Base-by-base conservation (phyloP, 2,888 invertebrate genomes). In the Metallyticus violacea region DNA sequence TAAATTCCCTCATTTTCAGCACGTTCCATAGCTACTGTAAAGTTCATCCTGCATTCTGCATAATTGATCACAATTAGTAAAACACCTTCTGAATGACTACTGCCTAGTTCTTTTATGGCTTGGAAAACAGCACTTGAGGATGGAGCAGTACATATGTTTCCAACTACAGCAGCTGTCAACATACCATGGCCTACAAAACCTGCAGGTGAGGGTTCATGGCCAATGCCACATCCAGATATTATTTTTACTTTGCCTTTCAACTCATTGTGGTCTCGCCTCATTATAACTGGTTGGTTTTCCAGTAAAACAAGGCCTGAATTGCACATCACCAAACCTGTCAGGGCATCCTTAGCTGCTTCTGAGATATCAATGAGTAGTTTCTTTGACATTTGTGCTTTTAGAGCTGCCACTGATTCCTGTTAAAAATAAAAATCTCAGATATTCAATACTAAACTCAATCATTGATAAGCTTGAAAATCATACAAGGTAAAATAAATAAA, bases 21-120 rank as follows among this genome's bases (percentile, higher is more conserved):
- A 90, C 95, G 94, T 91, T 97, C 96, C 26, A 95, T 93, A 1
- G 97, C 97, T 90, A 97, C 93, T 0, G 97, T 97, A 90, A 97
- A 97, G 91, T 96, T 97, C n/a, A 97, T 91, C 87, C 96, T 92
- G 89, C 97, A 96, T 0, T 96, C 96, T 0, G 96, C 95, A 90
- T 96, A 96, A 91, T 97, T 97, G 9, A 95, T 95, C 7, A 96
- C 93, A 62, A 97, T 93, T 0, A 97, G 93, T 6, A 97, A 90
- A 25, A 96, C 93, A 40, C 96, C 97, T 26, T 84, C 87, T 27
- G 40, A 25, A 76, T 88, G 86, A 6, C 85, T 80, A 5, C 26
- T 40, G 7, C 85, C 83, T 15, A 88, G 28, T 78, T 87, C 87
- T 26, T 85, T 62, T 9, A 88, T 85, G 6, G 87, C 87, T 4